These are phyloP conservation scores for Harlomillsia oculata DNA, from an alignment of 1,140 invertebrate genomes.

Conservation along the genomic window DNA sequence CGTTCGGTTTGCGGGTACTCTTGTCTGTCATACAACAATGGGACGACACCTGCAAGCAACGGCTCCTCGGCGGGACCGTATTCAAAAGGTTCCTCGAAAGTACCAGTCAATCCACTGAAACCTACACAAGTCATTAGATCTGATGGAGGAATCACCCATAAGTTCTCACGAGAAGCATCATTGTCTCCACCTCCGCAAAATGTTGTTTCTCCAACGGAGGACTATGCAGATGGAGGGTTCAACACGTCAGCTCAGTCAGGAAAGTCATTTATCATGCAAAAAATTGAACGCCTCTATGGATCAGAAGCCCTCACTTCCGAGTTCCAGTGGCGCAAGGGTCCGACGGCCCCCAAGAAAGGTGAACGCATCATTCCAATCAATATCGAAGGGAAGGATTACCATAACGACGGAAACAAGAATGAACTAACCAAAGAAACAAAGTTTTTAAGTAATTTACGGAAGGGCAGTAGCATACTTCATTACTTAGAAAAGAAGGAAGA, in stretches of 20 bases:
- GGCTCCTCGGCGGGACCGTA: not conserved
- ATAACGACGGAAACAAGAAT: not conserved
- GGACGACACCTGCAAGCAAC: not conserved
- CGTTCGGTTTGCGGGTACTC: constrained; percentile 84
- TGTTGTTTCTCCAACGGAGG: not conserved
- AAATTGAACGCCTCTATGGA: constrained; percentile 75
- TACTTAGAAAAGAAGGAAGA: too few species aligned
- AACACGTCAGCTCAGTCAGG: not conserved
- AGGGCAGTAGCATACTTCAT: too few species aligned
- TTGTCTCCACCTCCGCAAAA: not conserved
- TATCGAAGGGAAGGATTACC: constrained; percentile 16
- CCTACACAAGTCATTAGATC: not conserved
- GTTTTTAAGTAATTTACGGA: not conserved
- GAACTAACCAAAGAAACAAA: constrained; percentile 6
- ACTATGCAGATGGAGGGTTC: not conserved
- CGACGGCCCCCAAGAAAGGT: not conserved
- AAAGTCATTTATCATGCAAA: constrained; percentile 71
- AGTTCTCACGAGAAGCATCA: not conserved
- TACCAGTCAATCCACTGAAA: not conserved
- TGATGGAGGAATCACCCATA: not conserved
- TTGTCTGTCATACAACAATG: constrained; percentile 41
- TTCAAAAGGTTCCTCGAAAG: not conserved
- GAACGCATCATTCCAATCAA: constrained; percentile 26
- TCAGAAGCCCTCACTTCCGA: constrained; percentile 66
- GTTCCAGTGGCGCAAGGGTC: constrained; percentile 48